Percentiles rank a stretch among this genome's conserved stretches.
Evolutionary conservation across 2,797 vertebrate genomes (phyloP).

Genomic region (Tamandua tetradactyla): DNA sequence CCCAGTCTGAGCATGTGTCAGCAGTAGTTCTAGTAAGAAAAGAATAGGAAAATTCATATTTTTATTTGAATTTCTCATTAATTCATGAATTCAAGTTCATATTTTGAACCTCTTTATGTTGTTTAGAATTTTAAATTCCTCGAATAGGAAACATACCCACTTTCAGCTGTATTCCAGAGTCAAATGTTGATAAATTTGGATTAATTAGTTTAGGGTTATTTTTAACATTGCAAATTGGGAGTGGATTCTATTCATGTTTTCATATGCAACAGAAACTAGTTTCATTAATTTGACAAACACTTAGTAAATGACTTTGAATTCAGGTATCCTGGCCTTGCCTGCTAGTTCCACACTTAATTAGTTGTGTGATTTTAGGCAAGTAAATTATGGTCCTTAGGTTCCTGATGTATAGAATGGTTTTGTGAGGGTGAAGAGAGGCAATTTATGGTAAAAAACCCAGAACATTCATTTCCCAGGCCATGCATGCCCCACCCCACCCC

Average conservation of each 20-base stretch:
- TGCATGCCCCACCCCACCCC: too few relatives aligned
- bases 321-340: neutral
- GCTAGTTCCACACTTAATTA: neutral
- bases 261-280: neutral
- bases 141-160: constrained; percentile 30
- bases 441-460: constrained; percentile 18
- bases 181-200: constrained; percentile 9
- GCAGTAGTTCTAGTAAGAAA: neutral
- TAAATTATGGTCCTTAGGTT: neutral
- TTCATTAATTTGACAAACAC: constrained; percentile 17
- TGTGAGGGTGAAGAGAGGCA: neutral
- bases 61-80: too few relatives aligned
- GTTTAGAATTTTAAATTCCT: constrained; percentile 25
- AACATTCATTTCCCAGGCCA: too few relatives aligned
- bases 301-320: constrained; percentile 10
- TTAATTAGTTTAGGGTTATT: constrained; percentile 46
- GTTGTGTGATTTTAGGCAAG: neutral
- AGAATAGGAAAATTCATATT: neutral
- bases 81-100: neutral
- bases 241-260: neutral
- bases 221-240: constrained; percentile 43
- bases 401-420: neutral
- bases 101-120: constrained; percentile 22
- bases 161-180: constrained; percentile 1
- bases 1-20: neutral